A percentile compares a stretch with the other conserved stretches of the same genome.
Evolutionary conservation across 2,797 vertebrate genomes (phyloP).

Genomic region (Hirundo rustica): DNA sequence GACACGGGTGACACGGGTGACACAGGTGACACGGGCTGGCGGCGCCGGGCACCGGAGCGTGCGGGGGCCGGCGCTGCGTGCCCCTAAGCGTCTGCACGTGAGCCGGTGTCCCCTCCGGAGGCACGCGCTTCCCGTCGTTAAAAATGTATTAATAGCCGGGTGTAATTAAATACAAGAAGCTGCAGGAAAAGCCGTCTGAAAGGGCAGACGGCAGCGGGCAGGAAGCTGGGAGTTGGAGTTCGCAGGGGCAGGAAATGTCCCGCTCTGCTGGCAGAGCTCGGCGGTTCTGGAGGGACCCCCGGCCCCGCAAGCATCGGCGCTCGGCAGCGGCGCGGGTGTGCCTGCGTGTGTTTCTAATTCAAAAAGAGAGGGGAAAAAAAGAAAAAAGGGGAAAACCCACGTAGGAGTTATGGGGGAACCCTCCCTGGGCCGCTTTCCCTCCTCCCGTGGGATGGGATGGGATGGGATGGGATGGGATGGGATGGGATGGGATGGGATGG

Average conservation of each 20-base stretch:
- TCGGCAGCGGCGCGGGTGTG: neutral
- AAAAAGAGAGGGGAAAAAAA: neutral
- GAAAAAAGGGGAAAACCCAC: neutral
- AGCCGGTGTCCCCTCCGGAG: neutral
- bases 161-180: conserved; percentile 61
- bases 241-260: conserved; percentile 44
- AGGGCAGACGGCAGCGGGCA: conserved; percentile 46
- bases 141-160: conserved; percentile 62
- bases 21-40: rapidly evolving
- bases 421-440: neutral
- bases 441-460: neutral
- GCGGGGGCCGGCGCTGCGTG: neutral
- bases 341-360: neutral
- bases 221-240: conserved; percentile 1
- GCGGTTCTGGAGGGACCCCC: neutral
- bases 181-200: conserved; percentile 45
- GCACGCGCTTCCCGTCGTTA: conserved; percentile 38
- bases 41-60: neutral
- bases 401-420: neutral
- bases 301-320: neutral
- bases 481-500: neutral
- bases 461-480: neutral
- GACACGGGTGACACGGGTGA: neutral
- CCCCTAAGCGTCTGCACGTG: rapidly evolving
- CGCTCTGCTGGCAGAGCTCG: neutral